Evolutionary conservation across 2,888 invertebrate genomes (phyloP), one percentile per base, ranked within the genome.

Genomic region (Mimumesa dahlbomi): DNA sequence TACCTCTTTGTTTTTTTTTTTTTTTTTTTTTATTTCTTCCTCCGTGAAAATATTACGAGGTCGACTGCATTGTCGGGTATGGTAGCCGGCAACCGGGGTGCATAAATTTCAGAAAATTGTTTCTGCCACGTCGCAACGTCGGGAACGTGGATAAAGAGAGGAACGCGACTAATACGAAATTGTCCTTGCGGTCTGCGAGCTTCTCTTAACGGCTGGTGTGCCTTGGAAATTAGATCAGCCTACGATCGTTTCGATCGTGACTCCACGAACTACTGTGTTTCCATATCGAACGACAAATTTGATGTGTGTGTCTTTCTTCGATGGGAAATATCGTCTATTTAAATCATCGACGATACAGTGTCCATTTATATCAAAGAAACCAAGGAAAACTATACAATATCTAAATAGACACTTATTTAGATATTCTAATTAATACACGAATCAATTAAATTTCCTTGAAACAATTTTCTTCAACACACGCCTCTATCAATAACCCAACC

Each of bases 81-180:
- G 31, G 36, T 25, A 22, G 16, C 19, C 29, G 43, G 49, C 61
- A 45, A 52, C 38, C 62, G 79, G 84, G 84, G 84, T 86, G 85
- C 84, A 85, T 86, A 86, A 86, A 86, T 85, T 86, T 82, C 61
- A 79, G 82, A 75, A 85, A 85, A 86, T 85, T 86, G 84, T 84
- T 85, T 84, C 82, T 82, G 79, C 77, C 82, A 70, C 58, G 71
- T 54, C 25, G 62, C 77, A 53, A 58, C 75, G 70, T 56, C 56
- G 53, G 64, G 72, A 68, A 75, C 66, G 75, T 36, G 53, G 56
- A 49, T 31, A 54, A 71, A 62, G 69, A 70, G 66, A 53, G 43
- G 36, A 45, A 52, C n/a, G 52, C 46, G 73, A 73, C 77, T 82
- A 80, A 82, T 81, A 81, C 81, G 76, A 66, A 58, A 76, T 52